Percentiles rank a stretch among this genome's conserved stretches.
Evolutionary conservation across 1,140 invertebrate genomes (phyloP).

Genomic region (Diuraphis noxia): DNA sequence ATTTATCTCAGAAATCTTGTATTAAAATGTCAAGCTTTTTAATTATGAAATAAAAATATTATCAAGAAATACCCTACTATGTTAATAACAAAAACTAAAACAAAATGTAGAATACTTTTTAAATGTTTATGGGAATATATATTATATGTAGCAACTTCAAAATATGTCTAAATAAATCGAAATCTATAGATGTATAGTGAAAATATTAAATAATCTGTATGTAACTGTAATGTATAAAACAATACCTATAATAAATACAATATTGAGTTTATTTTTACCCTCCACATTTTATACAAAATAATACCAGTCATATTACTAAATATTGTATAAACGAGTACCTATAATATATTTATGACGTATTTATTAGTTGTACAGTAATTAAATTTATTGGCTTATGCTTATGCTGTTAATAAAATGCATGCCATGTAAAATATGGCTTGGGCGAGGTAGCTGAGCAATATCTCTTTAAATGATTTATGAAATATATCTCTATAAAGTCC

Average conservation of each 20-base stretch:
- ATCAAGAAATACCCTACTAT: too few relatives aligned
- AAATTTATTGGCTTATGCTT: conserved; percentile 28
- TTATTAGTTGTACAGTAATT: conserved; percentile 23
- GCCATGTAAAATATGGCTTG: conserved; percentile 1
- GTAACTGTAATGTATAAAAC: too few relatives aligned
- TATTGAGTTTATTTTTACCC: background rate
- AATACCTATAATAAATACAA: background rate
- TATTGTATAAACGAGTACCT: background rate
- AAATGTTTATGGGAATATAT: too few relatives aligned
- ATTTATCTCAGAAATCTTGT: too few relatives aligned
- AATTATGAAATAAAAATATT: too few relatives aligned
- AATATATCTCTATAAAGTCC: background rate
- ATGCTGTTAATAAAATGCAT: conserved; percentile 13
- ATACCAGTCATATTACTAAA: background rate
- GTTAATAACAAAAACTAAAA: too few relatives aligned
- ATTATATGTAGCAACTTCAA: too few relatives aligned
- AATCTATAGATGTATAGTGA: too few relatives aligned
- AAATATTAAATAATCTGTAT: too few relatives aligned
- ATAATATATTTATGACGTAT: conserved; percentile 13
- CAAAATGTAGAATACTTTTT: too few relatives aligned
- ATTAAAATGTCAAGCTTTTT: too few relatives aligned
- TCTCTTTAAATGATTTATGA: conserved; percentile 29
- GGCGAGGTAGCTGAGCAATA: background rate
- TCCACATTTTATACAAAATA: background rate
- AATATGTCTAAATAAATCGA: too few relatives aligned